Conservation (phyloP, 35 echinoderm and acorn worm genomes). For the Acanthaster planci region DNA sequence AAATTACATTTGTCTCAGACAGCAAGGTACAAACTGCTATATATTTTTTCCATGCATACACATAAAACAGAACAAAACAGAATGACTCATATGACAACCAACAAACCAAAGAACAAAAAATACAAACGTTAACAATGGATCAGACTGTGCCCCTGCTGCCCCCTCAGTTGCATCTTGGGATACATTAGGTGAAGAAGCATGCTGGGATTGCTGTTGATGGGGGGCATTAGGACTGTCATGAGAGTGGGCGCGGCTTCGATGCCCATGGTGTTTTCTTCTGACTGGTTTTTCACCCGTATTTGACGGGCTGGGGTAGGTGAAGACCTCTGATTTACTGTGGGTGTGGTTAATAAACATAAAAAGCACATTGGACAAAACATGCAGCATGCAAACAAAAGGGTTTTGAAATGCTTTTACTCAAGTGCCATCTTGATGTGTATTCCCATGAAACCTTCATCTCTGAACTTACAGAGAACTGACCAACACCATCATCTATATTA, state of each 20-base stretch:
- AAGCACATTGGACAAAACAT: background rate
- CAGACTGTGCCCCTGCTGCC: background rate
- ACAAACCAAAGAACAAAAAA: slow-evolving; percentile 8
- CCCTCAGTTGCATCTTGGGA: slow-evolving; percentile 18
- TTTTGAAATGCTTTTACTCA: background rate
- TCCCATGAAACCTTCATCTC: background rate
- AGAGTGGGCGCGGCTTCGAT: background rate
- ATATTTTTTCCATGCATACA: no score
- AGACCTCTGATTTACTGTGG: background rate
- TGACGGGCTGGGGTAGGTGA: background rate
- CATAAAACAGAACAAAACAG: background rate
- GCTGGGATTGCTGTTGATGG: slow-evolving; percentile 6
- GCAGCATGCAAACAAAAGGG: slow-evolving; percentile 20
- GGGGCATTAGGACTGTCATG: background rate
- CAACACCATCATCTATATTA: no score
- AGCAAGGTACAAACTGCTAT: no score
- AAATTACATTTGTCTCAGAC: no score
- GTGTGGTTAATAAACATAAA: background rate
- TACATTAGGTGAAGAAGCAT: slow-evolving; percentile 4
- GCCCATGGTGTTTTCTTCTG: background rate
- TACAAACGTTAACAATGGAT: slow-evolving; percentile 18
- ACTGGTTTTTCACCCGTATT: background rate
- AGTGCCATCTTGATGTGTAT: background rate
- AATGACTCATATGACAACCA: background rate
- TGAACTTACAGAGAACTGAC: no score